Conservation (phyloP, 2,888 invertebrate species). For the Xanthostigma xanthostigma region DNA sequence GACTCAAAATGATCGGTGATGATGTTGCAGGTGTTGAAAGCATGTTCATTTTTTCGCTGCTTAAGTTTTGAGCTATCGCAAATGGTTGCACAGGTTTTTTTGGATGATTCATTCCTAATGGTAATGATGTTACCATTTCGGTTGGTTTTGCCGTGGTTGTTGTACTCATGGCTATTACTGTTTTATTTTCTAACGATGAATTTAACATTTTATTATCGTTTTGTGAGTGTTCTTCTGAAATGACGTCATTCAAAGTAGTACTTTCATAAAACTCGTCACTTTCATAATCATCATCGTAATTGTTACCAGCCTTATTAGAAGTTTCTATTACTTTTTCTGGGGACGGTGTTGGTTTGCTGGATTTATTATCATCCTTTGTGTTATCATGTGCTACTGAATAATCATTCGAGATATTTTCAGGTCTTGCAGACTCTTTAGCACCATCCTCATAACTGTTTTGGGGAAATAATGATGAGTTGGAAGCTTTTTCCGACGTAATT, state of each 20-base stretch:
- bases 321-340: too few relatives aligned
- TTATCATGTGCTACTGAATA: too few relatives aligned
- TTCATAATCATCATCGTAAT: conserved; percentile 21
- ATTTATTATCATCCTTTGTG: too few relatives aligned
- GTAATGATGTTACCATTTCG: conserved; percentile 26
- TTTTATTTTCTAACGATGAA: conserved; percentile 3
- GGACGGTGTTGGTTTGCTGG: too few relatives aligned
- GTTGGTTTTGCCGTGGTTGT: conserved; percentile 9
- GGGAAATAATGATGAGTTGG: too few relatives aligned
- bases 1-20: conserved; percentile 20
- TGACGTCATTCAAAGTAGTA: conserved; percentile 20
- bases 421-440: too few relatives aligned
- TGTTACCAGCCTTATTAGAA: conserved; percentile 9
- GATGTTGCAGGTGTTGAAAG: conserved; percentile 2
- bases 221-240: conserved; percentile 3
- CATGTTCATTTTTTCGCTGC: too few relatives aligned
- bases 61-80: too few relatives aligned
- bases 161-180: conserved; percentile 4
- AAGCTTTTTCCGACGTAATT: too few relatives aligned
- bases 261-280: conserved; percentile 19
- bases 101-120: conserved; percentile 26
- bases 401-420: too few relatives aligned
- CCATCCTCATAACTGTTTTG: too few relatives aligned
- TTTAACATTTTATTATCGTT: too few relatives aligned
- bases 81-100: background rate